These are phyloP conservation scores for Scarus forsteni DNA, from an alignment of 2,797 vertebrate species.

Conservation along the genomic window DNA sequence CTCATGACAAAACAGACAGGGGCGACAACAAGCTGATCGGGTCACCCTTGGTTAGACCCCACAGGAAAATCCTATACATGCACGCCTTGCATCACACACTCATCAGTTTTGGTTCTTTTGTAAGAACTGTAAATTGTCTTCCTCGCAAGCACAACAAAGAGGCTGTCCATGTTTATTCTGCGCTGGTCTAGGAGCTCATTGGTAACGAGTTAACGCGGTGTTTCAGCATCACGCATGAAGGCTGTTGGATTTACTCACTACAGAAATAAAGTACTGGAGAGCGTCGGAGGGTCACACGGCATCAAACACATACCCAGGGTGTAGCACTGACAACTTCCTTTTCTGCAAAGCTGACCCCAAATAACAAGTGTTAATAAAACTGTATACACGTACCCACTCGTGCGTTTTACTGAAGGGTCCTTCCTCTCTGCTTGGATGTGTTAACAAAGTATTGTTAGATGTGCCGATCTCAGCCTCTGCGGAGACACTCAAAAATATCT, in stretches of 20 bases:
- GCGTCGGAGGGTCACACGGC: neutral
- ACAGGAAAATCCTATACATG: no score
- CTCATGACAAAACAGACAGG: no score
- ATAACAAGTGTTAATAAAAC: neutral
- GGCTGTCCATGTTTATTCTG: neutral
- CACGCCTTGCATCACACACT: no score
- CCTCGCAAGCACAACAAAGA: neutral
- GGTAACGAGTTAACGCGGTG: constrained; percentile 13
- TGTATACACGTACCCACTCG: constrained; percentile 23
- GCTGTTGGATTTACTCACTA: constrained; percentile 38
- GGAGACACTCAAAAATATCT: neutral
- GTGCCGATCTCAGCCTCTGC: neutral
- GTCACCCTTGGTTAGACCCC: no score
- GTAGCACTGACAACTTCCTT: neutral
- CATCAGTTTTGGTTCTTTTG: no score
- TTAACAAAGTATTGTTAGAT: constrained; percentile 3
- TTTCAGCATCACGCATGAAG: constrained; percentile 6
- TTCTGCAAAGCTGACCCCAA: neutral
- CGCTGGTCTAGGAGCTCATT: constrained; percentile 10
- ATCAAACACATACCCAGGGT: constrained; percentile 9
- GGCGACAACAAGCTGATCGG: no score
- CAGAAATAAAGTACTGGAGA: neutral
- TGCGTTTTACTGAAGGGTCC: constrained; percentile 61
- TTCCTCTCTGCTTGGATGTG: constrained; percentile 20
- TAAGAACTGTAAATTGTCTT: no score